Evolutionary conservation across 2,113 vertebrate genomes (phyloP).

Genomic region (Dascyllus trimaculatus): DNA sequence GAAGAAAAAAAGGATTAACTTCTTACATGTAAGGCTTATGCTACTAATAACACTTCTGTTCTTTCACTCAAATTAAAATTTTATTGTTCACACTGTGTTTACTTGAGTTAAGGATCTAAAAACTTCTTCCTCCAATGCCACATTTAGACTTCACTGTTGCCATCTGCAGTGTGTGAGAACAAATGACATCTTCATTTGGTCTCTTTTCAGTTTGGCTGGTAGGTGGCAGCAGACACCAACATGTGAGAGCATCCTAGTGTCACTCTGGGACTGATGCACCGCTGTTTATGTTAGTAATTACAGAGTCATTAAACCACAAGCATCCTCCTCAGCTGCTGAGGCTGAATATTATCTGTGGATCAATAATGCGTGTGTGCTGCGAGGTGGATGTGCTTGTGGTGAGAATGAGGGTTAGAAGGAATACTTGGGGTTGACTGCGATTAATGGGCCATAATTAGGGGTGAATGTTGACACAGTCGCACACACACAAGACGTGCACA

Average conservation of each 20-base stretch:
- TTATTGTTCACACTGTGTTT: too few species aligned
- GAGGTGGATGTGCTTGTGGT: slow-evolving; percentile 13
- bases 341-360: slow-evolving; percentile 59
- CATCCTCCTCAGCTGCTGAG: slow-evolving; percentile 53
- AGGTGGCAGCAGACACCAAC: slow-evolving; percentile 74
- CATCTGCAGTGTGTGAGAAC: slow-evolving; percentile 36
- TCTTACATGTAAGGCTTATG: too few species aligned
- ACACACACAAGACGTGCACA: slow-evolving; percentile 31
- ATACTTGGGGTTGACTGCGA: slow-evolving; percentile 57
- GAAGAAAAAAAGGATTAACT: too few species aligned
- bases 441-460: slow-evolving; percentile 74
- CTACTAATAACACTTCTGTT: too few species aligned
- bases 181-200: not conserved
- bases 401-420: slow-evolving; percentile 16
- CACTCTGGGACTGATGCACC: not conserved
- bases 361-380: slow-evolving; percentile 34
- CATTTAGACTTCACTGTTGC: not conserved
- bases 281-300: slow-evolving; percentile 63
- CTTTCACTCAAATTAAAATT: too few species aligned
- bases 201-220: not conserved
- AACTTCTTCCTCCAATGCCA: not conserved
- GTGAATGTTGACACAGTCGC: slow-evolving; percentile 60
- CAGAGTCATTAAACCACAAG: slow-evolving; percentile 65
- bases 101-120: too few species aligned
- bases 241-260: not conserved